A percentile compares a stretch with the other conserved stretches of the same genome.
Conservation (phyloP, 1,140 invertebrate genomes). For the Drosophila parvula region DNA sequence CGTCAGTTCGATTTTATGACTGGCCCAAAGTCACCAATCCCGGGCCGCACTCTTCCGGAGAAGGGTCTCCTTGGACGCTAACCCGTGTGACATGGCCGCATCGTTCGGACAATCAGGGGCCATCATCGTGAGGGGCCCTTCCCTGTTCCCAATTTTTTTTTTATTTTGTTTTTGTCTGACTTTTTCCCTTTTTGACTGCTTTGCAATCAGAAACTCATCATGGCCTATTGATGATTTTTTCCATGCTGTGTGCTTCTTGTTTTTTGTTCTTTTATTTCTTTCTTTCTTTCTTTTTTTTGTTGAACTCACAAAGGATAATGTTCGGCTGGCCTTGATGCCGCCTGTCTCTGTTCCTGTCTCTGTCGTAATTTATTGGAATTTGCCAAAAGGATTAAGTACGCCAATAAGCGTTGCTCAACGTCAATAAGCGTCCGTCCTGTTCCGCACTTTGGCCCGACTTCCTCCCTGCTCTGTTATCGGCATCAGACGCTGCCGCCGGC, state of each 20-base stretch:
- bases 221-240: conserved; percentile 81
- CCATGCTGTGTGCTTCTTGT: conserved; percentile 6
- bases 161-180: background rate
- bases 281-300: conserved; percentile 1
- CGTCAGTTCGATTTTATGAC: conserved; percentile 78
- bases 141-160: background rate
- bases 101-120: conserved; percentile 50
- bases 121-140: conserved; percentile 17
- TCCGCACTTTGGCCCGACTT: conserved; percentile 13
- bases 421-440: conserved; percentile 67
- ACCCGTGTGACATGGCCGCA: conserved; percentile 49
- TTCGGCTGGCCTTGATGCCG: conserved; percentile 29
- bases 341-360: conserved; percentile 36
- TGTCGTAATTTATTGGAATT: conserved; percentile 78
- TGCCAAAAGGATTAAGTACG: conserved; percentile 81
- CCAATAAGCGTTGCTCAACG: conserved; percentile 80
- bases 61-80: conserved; percentile 11
- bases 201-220: conserved; percentile 82
- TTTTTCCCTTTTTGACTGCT: conserved; percentile 49
- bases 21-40: conserved; percentile 53
- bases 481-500: conserved; percentile 31
- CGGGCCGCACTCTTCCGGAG: background rate
- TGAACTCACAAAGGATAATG: conserved; percentile 21
- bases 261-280: conserved; percentile 5
- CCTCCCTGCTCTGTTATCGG: conserved; percentile 9